phyloP scores from a whole-genome alignment of 2,113 vertebrate genomes.

The Lasiurus cinereus region DNA sequence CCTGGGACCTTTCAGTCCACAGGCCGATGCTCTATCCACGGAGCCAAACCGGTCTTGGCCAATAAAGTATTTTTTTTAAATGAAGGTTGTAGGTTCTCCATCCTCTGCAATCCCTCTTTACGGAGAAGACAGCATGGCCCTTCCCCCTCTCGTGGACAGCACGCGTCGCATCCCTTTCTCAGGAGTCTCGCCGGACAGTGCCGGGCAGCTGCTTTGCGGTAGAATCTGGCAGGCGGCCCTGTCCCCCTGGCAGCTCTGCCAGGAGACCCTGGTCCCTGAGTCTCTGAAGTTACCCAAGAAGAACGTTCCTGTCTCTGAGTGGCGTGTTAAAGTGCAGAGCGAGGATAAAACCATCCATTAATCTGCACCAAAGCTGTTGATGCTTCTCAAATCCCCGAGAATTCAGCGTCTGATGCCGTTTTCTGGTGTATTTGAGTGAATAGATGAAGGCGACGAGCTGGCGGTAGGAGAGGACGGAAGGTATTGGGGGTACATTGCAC shows the following conservation, averaged over 20 bases:
- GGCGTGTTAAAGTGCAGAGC: background rate
- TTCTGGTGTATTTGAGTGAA: background rate
- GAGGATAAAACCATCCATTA: background rate
- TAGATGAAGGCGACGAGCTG: background rate
- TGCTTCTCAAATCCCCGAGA: background rate
- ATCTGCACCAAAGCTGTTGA: background rate
- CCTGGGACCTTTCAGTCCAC: no score
- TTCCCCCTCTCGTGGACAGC: background rate
- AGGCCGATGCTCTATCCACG: no score
- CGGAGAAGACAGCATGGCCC: background rate
- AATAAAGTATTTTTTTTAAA: no score
- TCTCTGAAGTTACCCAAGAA: background rate
- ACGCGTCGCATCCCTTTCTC: accelerated
- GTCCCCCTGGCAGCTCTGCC: background rate
- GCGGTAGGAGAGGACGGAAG: background rate
- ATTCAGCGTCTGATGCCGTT: background rate
- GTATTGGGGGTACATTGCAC: background rate
- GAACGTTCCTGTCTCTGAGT: background rate
- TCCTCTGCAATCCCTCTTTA: background rate
- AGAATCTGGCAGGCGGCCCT: background rate
- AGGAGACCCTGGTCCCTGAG: background rate
- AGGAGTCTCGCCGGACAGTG: background rate
- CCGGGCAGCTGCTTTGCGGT: background rate
- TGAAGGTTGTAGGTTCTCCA: background rate
- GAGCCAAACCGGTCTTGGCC: no score